Evolutionary conservation across 1,140 invertebrate species (phyloP), one percentile per base, ranked within the genome.

Genomic region (Zaprionus kolodkinae): DNA sequence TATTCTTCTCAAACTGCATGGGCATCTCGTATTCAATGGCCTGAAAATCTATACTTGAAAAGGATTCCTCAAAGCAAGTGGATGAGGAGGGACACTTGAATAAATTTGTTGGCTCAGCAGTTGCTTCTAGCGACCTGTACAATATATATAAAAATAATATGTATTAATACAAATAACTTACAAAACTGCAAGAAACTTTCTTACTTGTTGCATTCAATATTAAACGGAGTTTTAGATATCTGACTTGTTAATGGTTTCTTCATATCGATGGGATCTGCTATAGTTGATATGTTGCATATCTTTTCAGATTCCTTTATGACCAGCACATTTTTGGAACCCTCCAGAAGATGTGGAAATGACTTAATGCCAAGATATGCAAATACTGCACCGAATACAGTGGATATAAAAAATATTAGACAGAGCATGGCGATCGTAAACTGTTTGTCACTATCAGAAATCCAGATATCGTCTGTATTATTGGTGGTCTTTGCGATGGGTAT

Each of bases 251-350:
- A 30, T 9, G 71, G 17, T 9, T 15, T 17, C 13, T 69, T 77
- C 1, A 45, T 17, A n/a, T 69, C 63, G 21, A 78, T 52, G 3
- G 74, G 65, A 6, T 83, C 82, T 7, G 62, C 48, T 45, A 86
- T 86, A 6, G 82, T 83, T n/a, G 82, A 83, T 17, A 86, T 52
- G 33, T 76, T 73, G 48, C 78, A 80, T 0, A 66, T 62, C 35
- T 76, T 72, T 35, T 86, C 82, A 1, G 76, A 62, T 43, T 83
- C 71, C 50, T 89, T 86, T 9, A 89, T 76, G 1, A 86, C 76
- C 11, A 89, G 11, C 0, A 89, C 82, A 70, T 89, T 86, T 30
- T 89, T 86, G 0, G 82, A 86, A 4, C 85, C 85, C 27, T 89
- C 85, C 40, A 89, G 35, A 0, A 89, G 54, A 72, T 89, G 76